phyloP scores from a whole-genome alignment of 2,113 vertebrate genomes.

The Ancistrus triradiatus region DNA sequence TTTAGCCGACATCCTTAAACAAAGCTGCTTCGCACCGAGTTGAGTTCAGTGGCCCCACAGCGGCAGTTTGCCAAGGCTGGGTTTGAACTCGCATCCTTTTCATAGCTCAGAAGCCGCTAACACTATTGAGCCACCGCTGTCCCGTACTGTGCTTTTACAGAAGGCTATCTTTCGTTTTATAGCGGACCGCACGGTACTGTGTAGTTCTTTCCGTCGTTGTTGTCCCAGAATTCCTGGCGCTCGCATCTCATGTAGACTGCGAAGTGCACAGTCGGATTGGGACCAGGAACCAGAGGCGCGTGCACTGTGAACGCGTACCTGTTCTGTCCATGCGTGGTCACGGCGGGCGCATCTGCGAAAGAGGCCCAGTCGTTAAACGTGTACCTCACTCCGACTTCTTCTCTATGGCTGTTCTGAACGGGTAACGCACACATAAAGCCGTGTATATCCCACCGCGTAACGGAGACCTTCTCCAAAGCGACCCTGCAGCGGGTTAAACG shows the following conservation, averaged over 20 bases:
- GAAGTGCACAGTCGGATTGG: conserved; percentile 71
- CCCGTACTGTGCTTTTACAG: too few relatives aligned
- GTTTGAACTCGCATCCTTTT: too few relatives aligned
- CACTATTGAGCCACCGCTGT: too few relatives aligned
- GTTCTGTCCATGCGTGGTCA: conserved; percentile 34
- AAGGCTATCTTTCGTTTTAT: too few relatives aligned
- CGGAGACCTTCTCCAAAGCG: conserved; percentile 67
- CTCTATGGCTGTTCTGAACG: conserved; percentile 34
- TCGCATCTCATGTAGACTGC: conserved; percentile 72
- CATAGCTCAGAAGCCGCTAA: too few relatives aligned
- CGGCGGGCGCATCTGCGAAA: conserved; percentile 70
- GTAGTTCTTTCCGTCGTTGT: conserved; percentile 81
- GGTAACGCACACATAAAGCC: conserved; percentile 68
- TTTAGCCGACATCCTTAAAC: too few relatives aligned
- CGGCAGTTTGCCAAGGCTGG: too few relatives aligned
- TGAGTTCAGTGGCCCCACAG: too few relatives aligned
- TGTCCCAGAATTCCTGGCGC: conserved; percentile 84
- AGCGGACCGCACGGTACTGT: conserved; percentile 62
- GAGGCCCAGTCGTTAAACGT: conserved; percentile 87
- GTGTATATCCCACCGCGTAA: conserved; percentile 61
- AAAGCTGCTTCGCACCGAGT: too few relatives aligned
- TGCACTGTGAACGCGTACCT: conserved; percentile 73
- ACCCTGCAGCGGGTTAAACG: conserved; percentile 63
- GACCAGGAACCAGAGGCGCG: conserved; percentile 67
- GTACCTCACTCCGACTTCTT: conserved; percentile 77